Evolutionary conservation across 2,113 vertebrate genomes (phyloP).

Genomic region (Spheniscus mendiculus): DNA sequence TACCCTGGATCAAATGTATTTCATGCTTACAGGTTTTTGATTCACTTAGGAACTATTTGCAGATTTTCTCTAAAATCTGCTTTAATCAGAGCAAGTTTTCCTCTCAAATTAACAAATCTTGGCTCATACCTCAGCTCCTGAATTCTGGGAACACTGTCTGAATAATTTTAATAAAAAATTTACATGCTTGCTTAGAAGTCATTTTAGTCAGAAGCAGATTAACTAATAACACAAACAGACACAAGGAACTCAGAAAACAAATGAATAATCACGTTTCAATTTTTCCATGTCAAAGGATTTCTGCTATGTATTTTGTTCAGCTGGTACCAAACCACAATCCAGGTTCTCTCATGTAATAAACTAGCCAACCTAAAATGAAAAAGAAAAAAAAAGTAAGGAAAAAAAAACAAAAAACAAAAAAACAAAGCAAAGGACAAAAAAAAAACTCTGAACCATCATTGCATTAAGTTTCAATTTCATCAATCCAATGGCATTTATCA

Average conservation of each 20-base stretch:
- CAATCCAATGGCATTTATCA: not conserved
- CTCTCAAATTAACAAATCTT: not conserved
- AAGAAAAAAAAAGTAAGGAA: not conserved
- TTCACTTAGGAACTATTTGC: not conserved
- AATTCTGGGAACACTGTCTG: not conserved
- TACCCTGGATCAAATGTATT: not conserved
- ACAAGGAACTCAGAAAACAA: not conserved
- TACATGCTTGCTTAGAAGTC: not conserved
- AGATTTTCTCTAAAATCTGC: not conserved
- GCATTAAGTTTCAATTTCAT: not conserved
- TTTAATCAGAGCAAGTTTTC: not conserved
- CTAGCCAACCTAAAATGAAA: not conserved
- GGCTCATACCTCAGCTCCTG: not conserved
- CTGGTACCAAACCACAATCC: not conserved
- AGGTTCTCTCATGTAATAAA: not conserved
- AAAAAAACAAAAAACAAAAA: not conserved
- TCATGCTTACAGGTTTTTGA: not conserved
- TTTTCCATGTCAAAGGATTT: not conserved
- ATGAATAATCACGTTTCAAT: not conserved
- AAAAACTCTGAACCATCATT: not conserved
- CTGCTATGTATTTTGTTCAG: not conserved
- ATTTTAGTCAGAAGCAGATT: not conserved
- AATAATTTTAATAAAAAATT: not conserved
- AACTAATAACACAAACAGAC: not conserved
- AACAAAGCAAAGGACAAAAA: not conserved